Evolutionary conservation across 1,140 invertebrate genomes (phyloP), one percentile per base, ranked within the genome.

Genomic region (Lepidostoma basale): DNA sequence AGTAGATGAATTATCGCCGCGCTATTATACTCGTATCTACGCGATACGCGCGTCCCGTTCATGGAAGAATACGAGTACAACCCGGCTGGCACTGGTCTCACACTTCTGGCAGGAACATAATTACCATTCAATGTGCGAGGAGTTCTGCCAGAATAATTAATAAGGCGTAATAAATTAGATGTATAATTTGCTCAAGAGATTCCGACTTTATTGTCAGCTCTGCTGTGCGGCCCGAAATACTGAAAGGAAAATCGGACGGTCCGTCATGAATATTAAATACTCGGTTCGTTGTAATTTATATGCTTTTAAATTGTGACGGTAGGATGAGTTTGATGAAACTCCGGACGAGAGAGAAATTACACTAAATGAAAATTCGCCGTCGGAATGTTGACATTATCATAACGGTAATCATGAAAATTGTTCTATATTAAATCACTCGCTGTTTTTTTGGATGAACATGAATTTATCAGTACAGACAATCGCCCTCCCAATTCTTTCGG

Each of bases 241-340:
- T 12, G 52, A 36, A 39, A 56, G 28, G 30, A 36, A 33, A 56
- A 56, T 36, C 16, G 16, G 52, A 36, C 26, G 28, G 52, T 56
- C 30, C 30, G 52, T 22, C 30, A 33, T 56, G 52, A 56, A 56
- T 56, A 56, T 56, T 56, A 56, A 56, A 56, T 56, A 56, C 14
- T 9, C 52, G 9, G 45, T 49, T 23, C 23, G 25, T 56, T 36
- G 52, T 36, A 56, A 56, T 36, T 56, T 56, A 39, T 56, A 30
- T 16, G 28, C 52, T 22, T 56, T 56, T 56, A 36, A 56, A 56
- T 33, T 2, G 16, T 14, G 12, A 49, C 25, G 22, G 45, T 25
- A 12, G 45, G 6, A 18, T 18, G 22, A 18, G 25, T 22, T 23
- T 49, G 18, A 12, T 12, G 10, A 10, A 49, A 25, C 25, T 23